A percentile compares a stretch with the other conserved stretches of the same genome.
phyloP scores from a whole-genome alignment of 2,113 vertebrate genomes.

The Panurus biarmicus region DNA sequence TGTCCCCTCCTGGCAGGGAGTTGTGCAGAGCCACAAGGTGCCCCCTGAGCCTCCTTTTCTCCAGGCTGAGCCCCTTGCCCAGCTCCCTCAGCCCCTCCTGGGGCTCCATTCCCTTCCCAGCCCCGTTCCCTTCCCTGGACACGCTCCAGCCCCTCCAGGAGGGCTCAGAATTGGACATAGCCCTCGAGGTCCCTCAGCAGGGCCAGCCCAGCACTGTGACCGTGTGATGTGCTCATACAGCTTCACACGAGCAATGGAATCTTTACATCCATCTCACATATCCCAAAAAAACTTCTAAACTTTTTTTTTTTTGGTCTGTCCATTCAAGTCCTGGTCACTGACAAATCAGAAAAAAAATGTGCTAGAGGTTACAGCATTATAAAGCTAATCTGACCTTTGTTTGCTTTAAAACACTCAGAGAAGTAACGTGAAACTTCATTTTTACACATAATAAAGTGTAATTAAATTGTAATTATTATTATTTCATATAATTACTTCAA shows the following conservation, averaged over 20 bases:
- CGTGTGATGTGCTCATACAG: neutral
- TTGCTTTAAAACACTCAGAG: neutral
- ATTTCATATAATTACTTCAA: no score
- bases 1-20: neutral
- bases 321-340: neutral
- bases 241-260: neutral
- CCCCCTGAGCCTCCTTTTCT: neutral
- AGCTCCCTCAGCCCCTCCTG: neutral
- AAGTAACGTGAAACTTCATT: neutral
- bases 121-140: neutral
- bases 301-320: neutral
- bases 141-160: neutral
- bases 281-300: neutral
- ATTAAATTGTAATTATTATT: no score
- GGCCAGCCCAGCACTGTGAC: neutral
- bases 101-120: neutral
- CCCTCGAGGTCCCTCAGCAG: neutral
- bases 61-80: neutral
- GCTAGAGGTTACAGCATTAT: neutral
- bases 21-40: neutral
- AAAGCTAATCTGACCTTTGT: neutral
- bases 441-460: no score
- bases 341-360: neutral
- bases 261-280: fast-evolving
- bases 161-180: neutral